Percentiles rank a stretch among this genome's conserved stretches.
These are phyloP conservation scores for Sphaeramia orbicularis DNA, from an alignment of 2,797 vertebrate genomes.

Conservation along the genomic window DNA sequence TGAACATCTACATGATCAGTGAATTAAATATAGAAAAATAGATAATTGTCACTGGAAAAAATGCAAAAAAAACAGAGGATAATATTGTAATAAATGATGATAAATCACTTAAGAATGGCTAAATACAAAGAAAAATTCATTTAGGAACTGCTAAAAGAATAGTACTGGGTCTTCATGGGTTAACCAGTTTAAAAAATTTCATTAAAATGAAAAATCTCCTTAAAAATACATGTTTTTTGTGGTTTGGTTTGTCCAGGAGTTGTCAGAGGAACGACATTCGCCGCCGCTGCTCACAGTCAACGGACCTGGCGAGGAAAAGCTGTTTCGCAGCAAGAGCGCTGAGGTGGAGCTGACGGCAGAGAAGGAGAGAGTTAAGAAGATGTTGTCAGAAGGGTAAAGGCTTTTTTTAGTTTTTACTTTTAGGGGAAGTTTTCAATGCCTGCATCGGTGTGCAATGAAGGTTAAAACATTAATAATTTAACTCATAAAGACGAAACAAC, in stretches of 20 bases:
- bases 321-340: slow-evolving; percentile 94
- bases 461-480: too few species aligned
- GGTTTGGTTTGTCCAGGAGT: slow-evolving; percentile 60
- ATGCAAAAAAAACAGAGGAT: too few species aligned
- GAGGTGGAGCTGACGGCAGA: slow-evolving; percentile 90
- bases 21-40: too few species aligned
- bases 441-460: background rate
- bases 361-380: slow-evolving; percentile 94
- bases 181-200: background rate
- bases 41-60: too few species aligned
- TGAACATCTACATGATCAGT: too few species aligned
- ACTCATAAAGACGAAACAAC: too few species aligned
- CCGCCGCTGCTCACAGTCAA: slow-evolving; percentile 87
- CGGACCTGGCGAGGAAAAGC: slow-evolving; percentile 92
- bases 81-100: too few species aligned
- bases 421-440: background rate
- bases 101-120: too few species aligned
- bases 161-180: too few species aligned
- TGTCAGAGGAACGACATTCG: slow-evolving; percentile 83
- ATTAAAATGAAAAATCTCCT: background rate
- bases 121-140: too few species aligned
- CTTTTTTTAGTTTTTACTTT: background rate
- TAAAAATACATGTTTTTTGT: background rate
- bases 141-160: too few species aligned
- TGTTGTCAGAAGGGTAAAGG: slow-evolving; percentile 95